A percentile compares a stretch with the other conserved stretches of the same genome.
Evolutionary conservation across 2,113 vertebrate species (phyloP).

Genomic region (Balaeniceps rex): DNA sequence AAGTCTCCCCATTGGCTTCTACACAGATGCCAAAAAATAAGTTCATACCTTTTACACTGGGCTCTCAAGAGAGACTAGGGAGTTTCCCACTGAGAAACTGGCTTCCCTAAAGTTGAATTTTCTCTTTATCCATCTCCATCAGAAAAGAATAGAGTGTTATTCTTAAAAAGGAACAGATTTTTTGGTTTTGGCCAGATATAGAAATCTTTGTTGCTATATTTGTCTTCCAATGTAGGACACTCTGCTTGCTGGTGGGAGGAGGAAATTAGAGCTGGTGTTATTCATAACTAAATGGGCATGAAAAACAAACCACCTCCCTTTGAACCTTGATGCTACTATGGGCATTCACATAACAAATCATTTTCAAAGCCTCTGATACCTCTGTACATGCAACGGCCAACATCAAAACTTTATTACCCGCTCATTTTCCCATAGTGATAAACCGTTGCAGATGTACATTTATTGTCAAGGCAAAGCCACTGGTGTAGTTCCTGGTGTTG

Average conservation of each 20-base stretch:
- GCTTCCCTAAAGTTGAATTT: slow-evolving; percentile 44
- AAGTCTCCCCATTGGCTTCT: background rate
- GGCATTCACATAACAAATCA: slow-evolving; percentile 23
- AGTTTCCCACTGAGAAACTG: slow-evolving; percentile 23
- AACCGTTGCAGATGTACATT: slow-evolving; percentile 69
- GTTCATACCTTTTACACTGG: background rate
- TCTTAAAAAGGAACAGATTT: slow-evolving; percentile 73
- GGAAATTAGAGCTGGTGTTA: slow-evolving; percentile 66
- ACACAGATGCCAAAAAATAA: background rate
- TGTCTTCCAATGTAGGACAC: slow-evolving; percentile 48
- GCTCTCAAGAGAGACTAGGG: background rate
- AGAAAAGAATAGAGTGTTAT: slow-evolving; percentile 57
- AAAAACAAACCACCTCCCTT: slow-evolving; percentile 44
- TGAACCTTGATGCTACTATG: slow-evolving; percentile 36
- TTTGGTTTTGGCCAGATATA: slow-evolving; percentile 70
- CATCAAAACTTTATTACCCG: slow-evolving; percentile 45
- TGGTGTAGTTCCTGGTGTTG: background rate
- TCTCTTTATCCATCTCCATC: slow-evolving; percentile 59
- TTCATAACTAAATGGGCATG: slow-evolving; percentile 65
- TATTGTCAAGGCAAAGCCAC: background rate
- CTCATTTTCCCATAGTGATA: slow-evolving; percentile 45
- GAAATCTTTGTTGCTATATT: slow-evolving; percentile 73
- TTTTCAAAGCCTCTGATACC: slow-evolving; percentile 33
- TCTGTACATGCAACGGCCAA: slow-evolving; percentile 2
- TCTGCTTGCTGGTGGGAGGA: slow-evolving; percentile 55